A percentile compares a stretch with the other conserved stretches of the same genome.
These are phyloP conservation scores for Norana najaformis DNA, from an alignment of 2,888 invertebrate genomes.

Conservation along the genomic window DNA sequence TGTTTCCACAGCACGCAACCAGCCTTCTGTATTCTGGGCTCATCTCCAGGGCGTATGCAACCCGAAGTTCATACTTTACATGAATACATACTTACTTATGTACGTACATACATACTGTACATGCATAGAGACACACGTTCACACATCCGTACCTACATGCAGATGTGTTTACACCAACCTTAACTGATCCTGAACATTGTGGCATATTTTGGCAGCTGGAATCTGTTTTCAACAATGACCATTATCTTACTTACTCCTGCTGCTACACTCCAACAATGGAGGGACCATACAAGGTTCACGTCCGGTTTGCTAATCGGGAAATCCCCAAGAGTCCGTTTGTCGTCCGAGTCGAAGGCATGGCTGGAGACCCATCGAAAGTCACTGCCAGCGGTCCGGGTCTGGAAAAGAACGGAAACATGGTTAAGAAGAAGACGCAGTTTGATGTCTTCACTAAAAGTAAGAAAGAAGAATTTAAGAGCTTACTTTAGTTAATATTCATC, in stretches of 20 bases:
- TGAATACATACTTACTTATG: too few species aligned
- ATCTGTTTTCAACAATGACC: slow-evolving; percentile 78
- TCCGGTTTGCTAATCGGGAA: slow-evolving; percentile 76
- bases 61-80: too few species aligned
- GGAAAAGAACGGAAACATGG: slow-evolving; percentile 74
- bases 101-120: too few species aligned
- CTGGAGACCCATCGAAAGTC: slow-evolving; percentile 79
- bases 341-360: slow-evolving; percentile 76
- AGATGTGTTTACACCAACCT: too few species aligned
- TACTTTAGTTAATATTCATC: too few species aligned
- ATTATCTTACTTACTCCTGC: slow-evolving; percentile 79
- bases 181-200: background rate
- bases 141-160: too few species aligned
- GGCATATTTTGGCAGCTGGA: slow-evolving; percentile 69
- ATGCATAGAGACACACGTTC: too few species aligned
- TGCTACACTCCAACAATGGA: slow-evolving; percentile 78
- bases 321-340: slow-evolving; percentile 81
- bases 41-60: too few species aligned
- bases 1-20: too few species aligned
- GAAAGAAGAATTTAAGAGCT: too few species aligned
- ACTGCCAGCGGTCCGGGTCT: slow-evolving; percentile 80
- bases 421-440: slow-evolving; percentile 78
- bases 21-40: too few species aligned
- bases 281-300: slow-evolving; percentile 75
- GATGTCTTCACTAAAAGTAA: slow-evolving; percentile 79